Base-by-base conservation (phyloP, 1,140 invertebrate genomes). In the Thaumetopoea pityocampa region DNA sequence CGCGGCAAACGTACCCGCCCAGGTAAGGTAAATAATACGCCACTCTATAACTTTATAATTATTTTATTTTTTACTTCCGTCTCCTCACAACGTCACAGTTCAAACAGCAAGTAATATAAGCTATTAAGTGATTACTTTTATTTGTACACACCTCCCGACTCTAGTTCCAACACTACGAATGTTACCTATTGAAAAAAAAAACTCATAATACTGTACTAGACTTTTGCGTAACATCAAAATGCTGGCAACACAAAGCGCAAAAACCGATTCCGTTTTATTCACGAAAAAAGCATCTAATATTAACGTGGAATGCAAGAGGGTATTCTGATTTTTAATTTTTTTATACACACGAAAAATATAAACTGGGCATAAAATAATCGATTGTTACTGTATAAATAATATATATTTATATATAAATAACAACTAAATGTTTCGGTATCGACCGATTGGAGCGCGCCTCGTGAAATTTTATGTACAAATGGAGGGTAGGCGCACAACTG, bases 291-390 rank as follows among this genome's bases (percentile, higher is more conserved):
- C 19, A 20, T 41, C 63, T 68, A 67, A 66, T 53, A 53, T 51
- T 51, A 67, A 67, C 46, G 54, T 73, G 69, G 69, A 73, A 73
- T 73, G 69, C 69, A 70, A 68, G 52, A 64, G 61, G 65, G 51
- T 51, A 44, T 34, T 51, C 36, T 20, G 51, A 42, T 38, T 47
- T 40, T 43, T 33, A 27, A 41, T 22, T 43, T 37, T 30, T 22
- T 23, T 16, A 24, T 11, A 30, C 56, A 67, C 63, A 66, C 60
- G 27, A 27, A 49, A 59, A 56, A 56, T 49, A 57, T 50, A 51
- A 62, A 55, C 49, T 3, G 51, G 66, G 62, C 52, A 47, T 51
- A 56, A 63, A 54, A 65, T 51, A 68, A 62, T 55, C 56, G 42
- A 62, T 55, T 61, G 51, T 56, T 66, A 67, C 30, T 59, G 51